Conservation (phyloP, 2,888 invertebrate species). For the Alviniconcha strummeri region DNA sequence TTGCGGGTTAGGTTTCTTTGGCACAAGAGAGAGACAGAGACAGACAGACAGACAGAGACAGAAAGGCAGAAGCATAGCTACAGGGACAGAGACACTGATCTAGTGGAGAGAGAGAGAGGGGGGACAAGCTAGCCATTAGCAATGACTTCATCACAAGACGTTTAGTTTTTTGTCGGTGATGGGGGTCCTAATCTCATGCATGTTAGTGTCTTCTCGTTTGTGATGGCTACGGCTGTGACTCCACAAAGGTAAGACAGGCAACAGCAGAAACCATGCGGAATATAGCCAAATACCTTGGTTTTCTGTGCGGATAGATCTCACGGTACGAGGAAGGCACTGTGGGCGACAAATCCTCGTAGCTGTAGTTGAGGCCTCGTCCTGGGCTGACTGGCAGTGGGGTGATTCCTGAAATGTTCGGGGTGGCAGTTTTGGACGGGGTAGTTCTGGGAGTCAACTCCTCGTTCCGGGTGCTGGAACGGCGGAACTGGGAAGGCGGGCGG, state of each 20-base stretch:
- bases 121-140: no score
- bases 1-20: not conserved
- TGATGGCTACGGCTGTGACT: no score
- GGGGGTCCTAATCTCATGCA: no score
- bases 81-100: not conserved
- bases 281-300: constrained; percentile 28
- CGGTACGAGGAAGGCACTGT: constrained; percentile 46
- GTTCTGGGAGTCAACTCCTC: constrained; percentile 3
- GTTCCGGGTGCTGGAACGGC: constrained; percentile 22
- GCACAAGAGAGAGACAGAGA: not conserved
- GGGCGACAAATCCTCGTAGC: constrained; percentile 37
- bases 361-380: not conserved
- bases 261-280: no score
- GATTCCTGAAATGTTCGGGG: not conserved
- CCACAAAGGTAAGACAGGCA: no score
- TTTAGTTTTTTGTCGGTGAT: no score
- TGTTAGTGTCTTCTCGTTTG: no score
- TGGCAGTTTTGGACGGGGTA: constrained; percentile 7
- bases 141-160: no score
- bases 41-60: not conserved
- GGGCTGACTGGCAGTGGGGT: constrained; percentile 4
- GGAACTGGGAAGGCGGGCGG: not conserved
- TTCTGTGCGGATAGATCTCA: constrained; percentile 64
- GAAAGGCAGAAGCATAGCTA: not conserved
- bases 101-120: not conserved